Base-by-base conservation (phyloP, 2,797 vertebrate genomes). In the Mus caroli region DNA sequence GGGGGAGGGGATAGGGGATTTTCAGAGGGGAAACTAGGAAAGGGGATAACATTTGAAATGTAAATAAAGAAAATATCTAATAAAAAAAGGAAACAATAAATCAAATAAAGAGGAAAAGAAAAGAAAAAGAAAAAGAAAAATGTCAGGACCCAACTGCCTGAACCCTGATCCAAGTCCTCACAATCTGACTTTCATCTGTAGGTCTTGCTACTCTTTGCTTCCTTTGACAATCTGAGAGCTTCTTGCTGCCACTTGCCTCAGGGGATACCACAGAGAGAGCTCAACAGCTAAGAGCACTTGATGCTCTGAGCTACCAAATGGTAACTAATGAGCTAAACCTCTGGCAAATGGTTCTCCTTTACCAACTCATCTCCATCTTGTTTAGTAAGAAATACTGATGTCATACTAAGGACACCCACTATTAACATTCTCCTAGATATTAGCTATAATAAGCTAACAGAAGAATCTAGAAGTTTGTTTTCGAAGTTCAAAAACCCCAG, bases 261-360 rank as follows among this genome's bases (percentile, higher is more conserved):
- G 60, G 54, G 37, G 62, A 12, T 15, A 60, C 24, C 1, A 15
- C 13, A 28, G 37, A 83, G 54, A 37, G 28, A 58, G 37, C 79
- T 82, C n/a, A 60, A 54, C n/a, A 26, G 24, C 54, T 40, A 60
- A 40, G 56, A 40, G n/a, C 54, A 28, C 24, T 43, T 40, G 37
- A 10, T 28, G 24, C 14, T 83, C 79, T 80, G 52, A 76, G 40
- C 37, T 62, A 13, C 28, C 64, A 34, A 31, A 89, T 52, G n/a
- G n/a, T 56, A 94, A 92, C 62, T 62, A 52, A 75, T 69, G 31
- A 96, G 85, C 67, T 86, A 69, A 89, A 20, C 31, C 78, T 52
- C 28, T 80, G 56, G 19, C 14, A 62, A 43, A 14, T n/a, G 5
- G 3, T 40, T 31, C 15, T 37, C 58, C 24, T 40, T 43, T 43